Base-by-base conservation (phyloP, 2,888 invertebrate genomes). In the Heteromurus nitidus region DNA sequence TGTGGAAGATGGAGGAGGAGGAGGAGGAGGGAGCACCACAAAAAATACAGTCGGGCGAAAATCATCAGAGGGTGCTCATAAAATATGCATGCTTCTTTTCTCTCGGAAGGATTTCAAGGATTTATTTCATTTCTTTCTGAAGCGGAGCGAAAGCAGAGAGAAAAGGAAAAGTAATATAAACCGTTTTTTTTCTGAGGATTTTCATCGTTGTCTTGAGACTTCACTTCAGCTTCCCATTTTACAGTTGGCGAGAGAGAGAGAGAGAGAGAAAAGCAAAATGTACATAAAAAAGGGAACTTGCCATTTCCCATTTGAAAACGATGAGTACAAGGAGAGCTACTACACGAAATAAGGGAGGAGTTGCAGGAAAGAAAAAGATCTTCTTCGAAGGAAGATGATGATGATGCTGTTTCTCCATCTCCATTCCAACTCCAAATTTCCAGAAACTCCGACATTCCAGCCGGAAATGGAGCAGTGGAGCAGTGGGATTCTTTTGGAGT, bases 11-110 rank as follows among this genome's bases (percentile, higher is more conserved):
- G 36, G 20, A 18, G 24, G 13, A 31, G 18, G 18, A 31, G 31
- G 62, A 62, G 62, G 20, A 53, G 18, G n/a, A 53, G n/a, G 18
- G 7, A 18, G 53, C 5, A 53, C 53, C 42, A 28, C 36, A 13
- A 36, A 36, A 13, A 36, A 7, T 7, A 36, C 36, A 36, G 13
- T n/a, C 36, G 36, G 36, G 13, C 36, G 36, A 36, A 50, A 82
- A 83, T 83, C 80, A 83, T 80, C 75, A 70, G 67, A 42, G n/a
- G 65, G 11, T 65, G 42, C 64, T 83, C 83, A 67, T 83, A 77
- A 83, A 83, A 83, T 83, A 83, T 83, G 80, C 76, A 81, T 80
- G 72, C 72, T 62, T 73, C 67, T n/a, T n/a, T n/a, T 18, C 62
- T 81, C 75, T 76, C 76, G 53, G 74, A 74, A 65, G 74, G 74